Evolutionary conservation across 2,888 invertebrate species (phyloP).

Genomic region (Chloroclystis v-ata): DNA sequence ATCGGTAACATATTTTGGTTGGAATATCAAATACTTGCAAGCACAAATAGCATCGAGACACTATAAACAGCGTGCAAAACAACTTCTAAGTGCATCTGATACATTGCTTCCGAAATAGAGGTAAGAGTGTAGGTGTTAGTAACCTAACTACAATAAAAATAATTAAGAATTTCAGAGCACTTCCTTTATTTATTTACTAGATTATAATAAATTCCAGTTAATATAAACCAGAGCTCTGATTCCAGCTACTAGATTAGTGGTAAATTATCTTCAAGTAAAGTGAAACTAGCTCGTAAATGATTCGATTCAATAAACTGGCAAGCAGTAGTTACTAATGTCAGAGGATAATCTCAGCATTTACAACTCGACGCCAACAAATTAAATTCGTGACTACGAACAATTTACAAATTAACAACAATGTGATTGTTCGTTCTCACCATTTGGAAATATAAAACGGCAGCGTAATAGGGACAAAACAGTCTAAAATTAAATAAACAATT

Average conservation of each 20-base stretch:
- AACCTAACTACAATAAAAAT: no score
- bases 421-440: constrained; percentile 53
- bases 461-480: constrained; percentile 65
- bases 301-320: constrained; percentile 12
- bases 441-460: constrained; percentile 46
- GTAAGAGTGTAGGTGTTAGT: no score
- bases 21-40: constrained; percentile 26
- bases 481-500: constrained; percentile 71
- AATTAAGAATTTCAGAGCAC: no score
- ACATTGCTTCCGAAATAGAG: no score
- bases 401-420: constrained; percentile 49
- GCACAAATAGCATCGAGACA: constrained; percentile 24
- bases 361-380: constrained; percentile 54
- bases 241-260: not conserved
- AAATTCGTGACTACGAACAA: constrained; percentile 57
- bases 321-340: constrained; percentile 14
- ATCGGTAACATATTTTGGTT: constrained; percentile 31
- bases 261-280: not conserved
- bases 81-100: no score
- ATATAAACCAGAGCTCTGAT: not conserved
- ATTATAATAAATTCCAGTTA: not conserved
- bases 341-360: constrained; percentile 38
- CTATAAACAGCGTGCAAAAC: not conserved
- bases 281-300: constrained; percentile 3
- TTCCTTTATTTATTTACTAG: no score